A percentile compares a stretch with the other conserved stretches of the same genome.
phyloP scores from a whole-genome alignment of 2,797 vertebrate genomes.

The Phyllotis vaccarum region DNA sequence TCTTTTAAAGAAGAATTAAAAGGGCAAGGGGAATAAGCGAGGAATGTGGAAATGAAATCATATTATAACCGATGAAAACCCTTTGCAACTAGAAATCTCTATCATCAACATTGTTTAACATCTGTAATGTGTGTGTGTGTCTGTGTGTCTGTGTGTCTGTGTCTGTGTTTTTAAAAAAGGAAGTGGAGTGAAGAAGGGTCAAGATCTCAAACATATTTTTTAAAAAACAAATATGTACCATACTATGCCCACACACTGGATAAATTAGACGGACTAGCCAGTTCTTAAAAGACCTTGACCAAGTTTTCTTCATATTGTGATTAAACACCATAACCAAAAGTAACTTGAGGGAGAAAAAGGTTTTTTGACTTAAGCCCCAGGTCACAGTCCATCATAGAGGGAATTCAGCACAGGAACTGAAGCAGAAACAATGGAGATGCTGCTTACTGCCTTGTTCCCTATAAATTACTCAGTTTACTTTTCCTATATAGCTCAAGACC shows the following conservation, averaged over 20 bases:
- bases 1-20: not conserved
- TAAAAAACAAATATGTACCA: not conserved
- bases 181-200: not conserved
- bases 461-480: too few species aligned
- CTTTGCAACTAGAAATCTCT: not conserved
- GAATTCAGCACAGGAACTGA: too few species aligned
- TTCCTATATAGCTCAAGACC: not conserved
- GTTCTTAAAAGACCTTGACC: too few species aligned
- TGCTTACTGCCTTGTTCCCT: not conserved
- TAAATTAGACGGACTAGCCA: not conserved
- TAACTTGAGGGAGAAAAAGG: not conserved
- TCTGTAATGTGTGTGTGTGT: too few species aligned
- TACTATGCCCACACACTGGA: not conserved
- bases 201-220: not conserved
- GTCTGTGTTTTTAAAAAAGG: not conserved
- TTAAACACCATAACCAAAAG: not conserved
- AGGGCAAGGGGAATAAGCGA: not conserved
- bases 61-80: not conserved
- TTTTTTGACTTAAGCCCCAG: not conserved
- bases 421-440: not conserved
- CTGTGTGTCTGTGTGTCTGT: too few species aligned
- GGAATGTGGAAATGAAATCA: not conserved
- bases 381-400: not conserved
- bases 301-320: not conserved
- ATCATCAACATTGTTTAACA: too few species aligned